Percentiles rank a stretch among this genome's conserved stretches.
Conservation (phyloP, 2,888 invertebrate genomes). For the Cephus rjabovi region DNA sequence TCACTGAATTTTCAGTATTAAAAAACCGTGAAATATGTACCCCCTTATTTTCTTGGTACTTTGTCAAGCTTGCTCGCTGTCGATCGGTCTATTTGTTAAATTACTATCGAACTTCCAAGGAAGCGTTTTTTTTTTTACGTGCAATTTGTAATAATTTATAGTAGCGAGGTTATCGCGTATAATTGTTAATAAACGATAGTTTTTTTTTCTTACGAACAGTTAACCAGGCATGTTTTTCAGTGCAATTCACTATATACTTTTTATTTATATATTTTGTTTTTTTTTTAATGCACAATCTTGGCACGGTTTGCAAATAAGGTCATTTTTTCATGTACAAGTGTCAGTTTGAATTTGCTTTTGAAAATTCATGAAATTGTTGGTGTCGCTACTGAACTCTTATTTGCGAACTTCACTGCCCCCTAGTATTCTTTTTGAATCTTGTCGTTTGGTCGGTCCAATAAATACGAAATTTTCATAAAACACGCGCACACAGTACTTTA, state of each 20-base stretch:
- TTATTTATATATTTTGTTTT: no score
- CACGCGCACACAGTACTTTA: no score
- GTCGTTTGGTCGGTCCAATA: no score
- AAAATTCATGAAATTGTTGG: neutral
- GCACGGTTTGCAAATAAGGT: neutral
- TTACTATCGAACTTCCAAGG: neutral
- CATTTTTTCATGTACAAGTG: neutral
- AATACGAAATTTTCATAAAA: no score
- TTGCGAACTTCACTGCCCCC: no score
- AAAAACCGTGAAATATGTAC: neutral
- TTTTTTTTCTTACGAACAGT: slow-evolving; percentile 31
- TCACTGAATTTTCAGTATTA: no score
- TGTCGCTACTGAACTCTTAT: no score
- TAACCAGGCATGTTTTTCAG: slow-evolving; percentile 31
- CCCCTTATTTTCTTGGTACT: neutral
- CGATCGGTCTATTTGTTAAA: no score
- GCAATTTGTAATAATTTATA: slow-evolving; percentile 1
- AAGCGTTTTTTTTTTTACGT: slow-evolving; percentile 1
- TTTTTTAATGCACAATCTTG: neutral
- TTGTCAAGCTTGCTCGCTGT: neutral
- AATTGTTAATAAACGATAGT: slow-evolving; percentile 41
- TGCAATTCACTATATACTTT: slow-evolving; percentile 20
- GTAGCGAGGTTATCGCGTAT: slow-evolving; percentile 27
- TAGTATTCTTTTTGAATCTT: no score
- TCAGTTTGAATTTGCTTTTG: neutral